These are phyloP conservation scores for Rhyacichthys aspro DNA, from an alignment of 2,797 vertebrate species.

Conservation along the genomic window DNA sequence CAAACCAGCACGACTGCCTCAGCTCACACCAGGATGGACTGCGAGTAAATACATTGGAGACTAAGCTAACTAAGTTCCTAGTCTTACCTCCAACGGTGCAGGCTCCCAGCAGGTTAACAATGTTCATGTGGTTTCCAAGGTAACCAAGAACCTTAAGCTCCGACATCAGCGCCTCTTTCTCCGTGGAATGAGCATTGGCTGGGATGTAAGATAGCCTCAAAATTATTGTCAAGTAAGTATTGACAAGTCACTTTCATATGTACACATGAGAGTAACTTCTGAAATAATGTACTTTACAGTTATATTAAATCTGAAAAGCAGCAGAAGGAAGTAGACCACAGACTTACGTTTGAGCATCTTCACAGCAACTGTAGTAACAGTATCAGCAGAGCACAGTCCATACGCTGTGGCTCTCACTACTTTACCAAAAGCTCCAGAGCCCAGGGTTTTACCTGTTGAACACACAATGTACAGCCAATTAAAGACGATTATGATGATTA, in stretches of 20 bases:
- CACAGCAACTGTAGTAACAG: conserved; percentile 92
- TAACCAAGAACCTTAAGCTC: conserved; percentile 98
- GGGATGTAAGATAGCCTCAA: conserved; percentile 18
- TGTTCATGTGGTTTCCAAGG: conserved; percentile 96
- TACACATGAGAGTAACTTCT: too few species aligned
- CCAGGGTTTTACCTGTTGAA: conserved; percentile 89
- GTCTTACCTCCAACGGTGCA: conserved; percentile 92
- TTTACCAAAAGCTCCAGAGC: conserved; percentile 96
- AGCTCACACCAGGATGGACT: background rate
- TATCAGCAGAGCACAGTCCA: conserved; percentile 90
- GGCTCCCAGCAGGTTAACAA: conserved; percentile 95
- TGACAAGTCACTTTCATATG: background rate
- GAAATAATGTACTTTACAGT: too few species aligned
- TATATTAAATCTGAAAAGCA: background rate
- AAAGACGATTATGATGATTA: background rate
- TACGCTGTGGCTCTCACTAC: conserved; percentile 95
- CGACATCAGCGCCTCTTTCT: conserved; percentile 97
- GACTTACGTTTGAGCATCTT: conserved; percentile 98
- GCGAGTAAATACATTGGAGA: background rate
- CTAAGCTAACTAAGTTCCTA: conserved; percentile 8
- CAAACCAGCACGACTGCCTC: conserved; percentile 21
- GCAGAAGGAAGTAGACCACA: conserved; percentile 17
- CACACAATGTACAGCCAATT: conserved; percentile 6
- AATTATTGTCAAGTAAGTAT: background rate
- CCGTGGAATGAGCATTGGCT: conserved; percentile 95